Percentiles rank a stretch among this genome's conserved stretches.
Evolutionary conservation across 2,113 vertebrate species (phyloP).

Genomic region (Petrocephalus microphthalmus): DNA sequence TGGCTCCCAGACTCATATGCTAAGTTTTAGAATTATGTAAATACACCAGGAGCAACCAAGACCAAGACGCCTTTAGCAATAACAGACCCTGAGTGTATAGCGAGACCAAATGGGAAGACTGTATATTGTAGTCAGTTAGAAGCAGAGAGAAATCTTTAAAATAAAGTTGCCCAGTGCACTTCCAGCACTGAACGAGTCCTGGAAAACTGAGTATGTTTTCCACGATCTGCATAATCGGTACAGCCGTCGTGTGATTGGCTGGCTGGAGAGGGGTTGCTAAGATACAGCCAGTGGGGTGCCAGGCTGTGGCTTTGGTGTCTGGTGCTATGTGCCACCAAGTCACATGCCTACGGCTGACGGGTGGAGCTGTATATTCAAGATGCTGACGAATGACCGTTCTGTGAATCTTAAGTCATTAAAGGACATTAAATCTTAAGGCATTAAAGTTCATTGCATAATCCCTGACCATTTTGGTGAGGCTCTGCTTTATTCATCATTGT

Average conservation of each 20-base stretch:
- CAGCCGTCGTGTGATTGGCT: not conserved
- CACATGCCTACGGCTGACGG: not conserved
- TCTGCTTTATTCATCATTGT: not conserved
- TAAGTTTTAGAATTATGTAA: not conserved
- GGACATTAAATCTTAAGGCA: no score
- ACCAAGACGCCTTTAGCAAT: not conserved
- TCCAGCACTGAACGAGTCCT: not conserved
- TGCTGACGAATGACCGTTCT: not conserved
- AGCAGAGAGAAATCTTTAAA: not conserved
- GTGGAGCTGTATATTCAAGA: not conserved
- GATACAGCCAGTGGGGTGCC: constrained; percentile 1
- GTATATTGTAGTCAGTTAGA: not conserved
- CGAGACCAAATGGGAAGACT: not conserved
- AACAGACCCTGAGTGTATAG: not conserved
- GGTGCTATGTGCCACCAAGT: not conserved
- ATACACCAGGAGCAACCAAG: not conserved
- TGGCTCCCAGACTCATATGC: not conserved
- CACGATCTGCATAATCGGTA: constrained; percentile 9
- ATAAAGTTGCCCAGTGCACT: not conserved
- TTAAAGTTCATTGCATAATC: no score
- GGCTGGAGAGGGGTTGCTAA: constrained; percentile 9
- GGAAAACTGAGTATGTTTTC: not conserved
- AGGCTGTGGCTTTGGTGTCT: not conserved
- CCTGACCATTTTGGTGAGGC: not conserved
- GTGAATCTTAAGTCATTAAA: not conserved